Evolutionary conservation across 1,140 invertebrate species (phyloP), one percentile per base, ranked within the genome.

Genomic region (Bombus confusus): DNA sequence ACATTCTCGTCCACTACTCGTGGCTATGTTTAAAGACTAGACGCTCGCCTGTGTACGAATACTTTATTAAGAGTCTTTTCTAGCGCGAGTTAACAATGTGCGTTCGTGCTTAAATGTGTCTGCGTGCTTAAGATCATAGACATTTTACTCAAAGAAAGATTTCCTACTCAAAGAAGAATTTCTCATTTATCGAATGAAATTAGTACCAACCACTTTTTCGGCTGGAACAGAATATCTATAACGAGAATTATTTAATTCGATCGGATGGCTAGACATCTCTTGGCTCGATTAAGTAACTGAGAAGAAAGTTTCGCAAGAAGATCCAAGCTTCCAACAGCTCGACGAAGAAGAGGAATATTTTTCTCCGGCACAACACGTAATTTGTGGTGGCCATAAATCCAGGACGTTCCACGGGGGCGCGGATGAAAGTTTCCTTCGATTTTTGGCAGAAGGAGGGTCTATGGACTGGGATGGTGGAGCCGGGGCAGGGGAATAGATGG

Each of bases 361-460:
- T 80, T 62, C 83, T 43, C 18, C 22, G 76, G 68, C 34, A 71
- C 77, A 80, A 80, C 83, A 71, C 73, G 59, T 85, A 88, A 88
- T 88, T 87, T 88, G 84, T 88, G 83, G 73, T 47, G 18, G 87
- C 82, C 87, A 88, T 88, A 88, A 88, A 88, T 88, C 80, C 18
- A 31, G 62, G 57, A 76, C 57, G 86, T 78, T 80, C 47, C 82
- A 78, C 62, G 68, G 68, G 68, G 62, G 66, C 62, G 75, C 64
- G 84, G 87, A 88, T 81, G 86, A 87, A 88, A 88, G 83, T 88
- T 66, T 77, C 66, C 72, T 90, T 80, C 87, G 88, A 90, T 85
- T 90, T 90, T 85, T 80, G 86, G 89, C 81, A 86, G 59, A 76
- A 66, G 62, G 41, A 79, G 34, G 37, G 57, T 31, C 34, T 37